These are phyloP conservation scores for Acanthiza pusilla DNA, from an alignment of 2,797 vertebrate species.

Conservation along the genomic window DNA sequence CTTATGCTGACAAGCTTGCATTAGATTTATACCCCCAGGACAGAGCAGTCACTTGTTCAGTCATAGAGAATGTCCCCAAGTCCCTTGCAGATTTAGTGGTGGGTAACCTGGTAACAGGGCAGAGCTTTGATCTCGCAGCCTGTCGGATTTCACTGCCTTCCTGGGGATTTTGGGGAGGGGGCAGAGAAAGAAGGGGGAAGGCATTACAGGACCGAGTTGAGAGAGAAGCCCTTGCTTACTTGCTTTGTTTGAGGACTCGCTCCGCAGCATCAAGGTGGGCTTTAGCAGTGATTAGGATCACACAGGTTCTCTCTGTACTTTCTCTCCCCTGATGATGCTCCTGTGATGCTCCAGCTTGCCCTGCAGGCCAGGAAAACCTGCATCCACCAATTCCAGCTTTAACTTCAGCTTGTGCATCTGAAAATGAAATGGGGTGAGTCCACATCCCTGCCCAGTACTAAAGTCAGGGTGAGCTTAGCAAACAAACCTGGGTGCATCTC, in stretches of 20 bases:
- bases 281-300: conserved; percentile 16
- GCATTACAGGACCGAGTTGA: neutral
- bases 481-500: conserved; percentile 18
- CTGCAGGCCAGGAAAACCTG: conserved; percentile 63
- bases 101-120: conserved; percentile 24
- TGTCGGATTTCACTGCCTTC: neutral
- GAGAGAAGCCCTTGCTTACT: neutral
- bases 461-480: neutral
- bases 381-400: neutral
- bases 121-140: neutral
- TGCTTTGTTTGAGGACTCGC: neutral
- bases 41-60: conserved; percentile 26
- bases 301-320: conserved; percentile 10
- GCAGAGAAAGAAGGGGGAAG: neutral
- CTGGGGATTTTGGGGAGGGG: neutral
- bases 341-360: conserved; percentile 49
- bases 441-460: neutral
- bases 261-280: neutral
- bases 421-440: conserved; percentile 41
- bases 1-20: conserved; percentile 42
- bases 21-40: conserved; percentile 47
- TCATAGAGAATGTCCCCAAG: neutral
- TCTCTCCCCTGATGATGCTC: conserved; percentile 43
- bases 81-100: conserved; percentile 19
- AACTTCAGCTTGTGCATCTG: conserved; percentile 22